Evolutionary conservation across 2,797 vertebrate species (phyloP).

Genomic region (Danio albolineatus): DNA sequence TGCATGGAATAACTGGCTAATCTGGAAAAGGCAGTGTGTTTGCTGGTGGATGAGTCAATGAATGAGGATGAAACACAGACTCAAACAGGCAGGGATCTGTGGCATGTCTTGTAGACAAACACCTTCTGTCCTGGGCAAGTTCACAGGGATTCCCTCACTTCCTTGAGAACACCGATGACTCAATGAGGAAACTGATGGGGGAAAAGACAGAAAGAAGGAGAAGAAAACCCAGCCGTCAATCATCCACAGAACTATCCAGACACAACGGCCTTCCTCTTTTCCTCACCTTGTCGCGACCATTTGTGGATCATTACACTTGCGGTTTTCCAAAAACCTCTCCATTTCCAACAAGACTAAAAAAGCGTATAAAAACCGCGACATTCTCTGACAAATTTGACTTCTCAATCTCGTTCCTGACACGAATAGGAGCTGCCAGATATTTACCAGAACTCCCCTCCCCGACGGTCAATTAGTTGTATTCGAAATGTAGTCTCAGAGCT

Average conservation of each 20-base stretch:
- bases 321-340: neutral
- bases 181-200: neutral
- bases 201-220: neutral
- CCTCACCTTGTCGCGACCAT: conserved; percentile 11
- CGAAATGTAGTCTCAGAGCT: conserved; percentile 33
- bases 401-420: conserved; percentile 21
- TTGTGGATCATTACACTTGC: neutral
- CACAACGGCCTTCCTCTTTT: neutral
- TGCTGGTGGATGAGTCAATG: conserved; percentile 45
- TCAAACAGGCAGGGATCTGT: conserved; percentile 44
- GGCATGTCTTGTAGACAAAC: conserved; percentile 41
- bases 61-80: conserved; percentile 14
- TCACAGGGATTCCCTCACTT: conserved; percentile 33
- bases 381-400: conserved; percentile 9
- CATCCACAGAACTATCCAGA: neutral
- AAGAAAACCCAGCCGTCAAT: neutral
- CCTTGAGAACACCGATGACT: conserved; percentile 8
- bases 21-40: conserved; percentile 25
- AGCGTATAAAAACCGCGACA: neutral
- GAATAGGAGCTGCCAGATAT: conserved; percentile 40
- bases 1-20: conserved; percentile 23
- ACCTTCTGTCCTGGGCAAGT: conserved; percentile 1
- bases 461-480: conserved; percentile 37
- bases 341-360: neutral
- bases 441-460: conserved; percentile 39